Percentiles rank a stretch among this genome's conserved stretches.
phyloP scores from a whole-genome alignment of 2,888 invertebrate species.

The Neria commutata region DNA sequence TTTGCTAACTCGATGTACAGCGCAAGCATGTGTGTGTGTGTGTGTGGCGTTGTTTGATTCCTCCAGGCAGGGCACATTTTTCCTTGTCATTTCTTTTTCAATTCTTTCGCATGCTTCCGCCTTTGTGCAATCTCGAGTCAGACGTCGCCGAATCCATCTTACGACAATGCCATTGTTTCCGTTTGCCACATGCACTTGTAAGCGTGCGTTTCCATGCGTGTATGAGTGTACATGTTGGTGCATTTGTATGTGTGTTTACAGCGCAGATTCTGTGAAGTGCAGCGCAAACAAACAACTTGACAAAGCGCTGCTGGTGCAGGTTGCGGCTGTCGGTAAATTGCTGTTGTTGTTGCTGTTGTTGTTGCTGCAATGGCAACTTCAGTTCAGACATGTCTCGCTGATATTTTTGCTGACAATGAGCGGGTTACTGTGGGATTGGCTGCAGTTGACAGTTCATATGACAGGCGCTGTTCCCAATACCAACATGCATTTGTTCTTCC shows the following conservation, averaged over 20 bases:
- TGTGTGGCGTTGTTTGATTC: neutral
- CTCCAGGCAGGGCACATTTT: neutral
- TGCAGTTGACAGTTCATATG: too few relatives aligned
- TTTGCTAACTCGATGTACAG: neutral
- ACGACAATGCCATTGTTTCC: neutral
- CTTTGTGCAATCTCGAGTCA: neutral
- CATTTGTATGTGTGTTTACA: neutral
- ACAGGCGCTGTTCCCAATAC: too few relatives aligned
- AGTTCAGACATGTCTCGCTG: too few relatives aligned
- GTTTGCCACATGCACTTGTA: too few relatives aligned
- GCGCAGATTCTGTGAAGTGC: slow-evolving; percentile 12
- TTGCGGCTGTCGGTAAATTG: neutral
- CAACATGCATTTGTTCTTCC: too few relatives aligned
- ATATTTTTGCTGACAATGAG: too few relatives aligned
- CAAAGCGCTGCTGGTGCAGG: neutral
- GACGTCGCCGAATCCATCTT: neutral
- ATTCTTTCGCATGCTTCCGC: neutral
- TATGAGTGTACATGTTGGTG: neutral
- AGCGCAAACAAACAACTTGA: slow-evolving; percentile 14
- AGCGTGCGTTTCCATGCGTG: neutral
- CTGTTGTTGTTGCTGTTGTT: slow-evolving; percentile 6
- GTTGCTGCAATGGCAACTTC: too few relatives aligned
- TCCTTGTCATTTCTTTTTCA: neutral
- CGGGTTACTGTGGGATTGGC: too few relatives aligned
- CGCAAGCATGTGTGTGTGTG: too few relatives aligned